Percentiles rank a stretch among this genome's conserved stretches.
phyloP scores from a whole-genome alignment of 2,888 invertebrate genomes.

The Neoaliturus tenellus region DNA sequence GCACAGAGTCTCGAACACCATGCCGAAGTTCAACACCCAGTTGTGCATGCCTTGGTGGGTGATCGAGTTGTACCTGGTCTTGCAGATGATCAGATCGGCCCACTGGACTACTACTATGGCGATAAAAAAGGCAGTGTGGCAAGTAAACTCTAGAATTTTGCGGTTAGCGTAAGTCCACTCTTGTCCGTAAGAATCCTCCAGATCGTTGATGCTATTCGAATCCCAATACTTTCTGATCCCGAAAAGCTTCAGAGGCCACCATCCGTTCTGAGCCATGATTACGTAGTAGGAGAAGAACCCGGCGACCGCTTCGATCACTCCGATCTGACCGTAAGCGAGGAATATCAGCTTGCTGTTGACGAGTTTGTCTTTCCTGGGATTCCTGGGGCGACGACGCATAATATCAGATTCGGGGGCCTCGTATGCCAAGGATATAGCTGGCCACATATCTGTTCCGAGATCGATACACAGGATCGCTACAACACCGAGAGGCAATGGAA shows the following conservation, averaged over 20 bases:
- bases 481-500: slow-evolving; percentile 84
- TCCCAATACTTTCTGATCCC: slow-evolving; percentile 87
- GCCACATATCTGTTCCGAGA: slow-evolving; percentile 85
- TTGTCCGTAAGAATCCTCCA: slow-evolving; percentile 85
- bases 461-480: slow-evolving; percentile 82
- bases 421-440: slow-evolving; percentile 87
- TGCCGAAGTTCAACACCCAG: slow-evolving; percentile 78
- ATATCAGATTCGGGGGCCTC: slow-evolving; percentile 86
- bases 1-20: slow-evolving; percentile 79
- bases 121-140: slow-evolving; percentile 88
- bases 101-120: slow-evolving; percentile 87
- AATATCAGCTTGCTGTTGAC: slow-evolving; percentile 79
- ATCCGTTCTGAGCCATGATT: slow-evolving; percentile 87
- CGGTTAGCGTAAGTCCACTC: slow-evolving; percentile 83
- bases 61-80: slow-evolving; percentile 84
- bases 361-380: slow-evolving; percentile 74
- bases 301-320: slow-evolving; percentile 88
- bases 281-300: slow-evolving; percentile 88
- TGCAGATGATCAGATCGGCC: slow-evolving; percentile 87
- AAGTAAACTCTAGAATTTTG: slow-evolving; percentile 82
- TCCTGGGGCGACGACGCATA: slow-evolving; percentile 77
- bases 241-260: slow-evolving; percentile 80
- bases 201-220: slow-evolving; percentile 75
- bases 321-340: slow-evolving; percentile 91
- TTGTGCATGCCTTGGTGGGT: slow-evolving; percentile 85